Evolutionary conservation across 2,888 invertebrate genomes (phyloP), one percentile per base, ranked within the genome.

Genomic region (Tachystola acroxantha): DNA sequence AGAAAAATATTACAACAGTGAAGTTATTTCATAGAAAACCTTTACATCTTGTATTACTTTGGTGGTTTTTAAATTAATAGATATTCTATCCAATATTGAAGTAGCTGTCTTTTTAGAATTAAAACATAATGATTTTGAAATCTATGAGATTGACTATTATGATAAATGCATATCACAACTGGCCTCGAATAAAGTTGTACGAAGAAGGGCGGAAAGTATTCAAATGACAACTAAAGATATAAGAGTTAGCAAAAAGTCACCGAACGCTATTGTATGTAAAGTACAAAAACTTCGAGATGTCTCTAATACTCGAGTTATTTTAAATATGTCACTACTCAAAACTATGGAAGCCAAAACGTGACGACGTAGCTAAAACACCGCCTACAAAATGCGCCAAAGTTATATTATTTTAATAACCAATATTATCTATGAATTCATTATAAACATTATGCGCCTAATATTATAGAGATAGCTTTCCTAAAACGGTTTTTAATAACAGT

Each of bases 301-400:
- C 32, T 29, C 22, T 39, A 35, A 34, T 33, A 34, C 35, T 36
- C 40, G n/a, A n/a, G 20, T 20, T 7, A 3, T 36, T 41, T 42
- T 37, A n/a, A n/a, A n/a, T n/a, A 48, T 51, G 32, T 53, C 43
- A 46, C 75, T 79, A 78, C 75, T 64, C 73, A 66, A 80, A 73
- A 63, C 79, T 82, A 82, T 85, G 84, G 84, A 85, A 85, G 84
- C 84, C 85, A 78, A 80, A 76, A 70, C 48, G 47, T 65, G 71
- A 68, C 63, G 66, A 64, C 51, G 60, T 56, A 59, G 54, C 71
- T 67, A 69, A 48, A 54, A 64, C 66, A 43, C 49, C 68, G 66
- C 55, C 74, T 58, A 67, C 66, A 61, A 70, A 66, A 71, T 64
- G 72, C 69, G 62, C 61, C 45, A 63, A 54, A 54, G 41, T 44